Base-by-base conservation (phyloP, 1,140 invertebrate genomes). In the Drosophila busckii region DNA sequence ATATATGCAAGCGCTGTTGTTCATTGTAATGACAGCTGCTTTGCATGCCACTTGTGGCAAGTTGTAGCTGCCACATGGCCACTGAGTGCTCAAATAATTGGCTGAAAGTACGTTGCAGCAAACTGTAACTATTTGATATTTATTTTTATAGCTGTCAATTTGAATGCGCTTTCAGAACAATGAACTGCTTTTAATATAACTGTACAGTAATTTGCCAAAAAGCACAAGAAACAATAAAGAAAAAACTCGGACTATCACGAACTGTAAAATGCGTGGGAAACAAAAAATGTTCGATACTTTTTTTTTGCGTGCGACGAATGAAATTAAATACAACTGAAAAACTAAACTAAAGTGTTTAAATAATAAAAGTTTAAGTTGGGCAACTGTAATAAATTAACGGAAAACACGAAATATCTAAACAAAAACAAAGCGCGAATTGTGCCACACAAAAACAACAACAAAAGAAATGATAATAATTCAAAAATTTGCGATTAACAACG, bases 341-440 rank as follows among this genome's bases (percentile, higher is more conserved):
- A 48, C 75, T 82, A 80, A 44, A 38, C 26, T 32, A 44, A 32
- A 45, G 49, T 48, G 6, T 53, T 61, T n/a, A n/a, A n/a, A n/a
- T n/a, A n/a, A n/a, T n/a, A n/a, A n/a, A n/a, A n/a, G 70, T 63
- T 58, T 73, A 70, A n/a, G n/a, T 84, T 73, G 80, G 80, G 71
- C 78, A 84, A 84, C 71, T 56, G 56, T 78, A 84, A 84, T 84
- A 84, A 84, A 84, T 84, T 84, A 78, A 84, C 65, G 69, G 84
- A 54, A 65, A 84, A 84, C 78, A 84, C 80, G 78, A 78, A 78
- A 84, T 65, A 60, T 55, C 55, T 64, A 68, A 62, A 62, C 44
- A 41, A 10, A 28, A 28, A 22, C 13, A 25, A 32, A 20, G 10
- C 55, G 44, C 49, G 56, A 60, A 44, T 60, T 60, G 32, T 54